Base-by-base conservation (phyloP, 1,140 invertebrate genomes). In the Diorhabda sublineata region DNA sequence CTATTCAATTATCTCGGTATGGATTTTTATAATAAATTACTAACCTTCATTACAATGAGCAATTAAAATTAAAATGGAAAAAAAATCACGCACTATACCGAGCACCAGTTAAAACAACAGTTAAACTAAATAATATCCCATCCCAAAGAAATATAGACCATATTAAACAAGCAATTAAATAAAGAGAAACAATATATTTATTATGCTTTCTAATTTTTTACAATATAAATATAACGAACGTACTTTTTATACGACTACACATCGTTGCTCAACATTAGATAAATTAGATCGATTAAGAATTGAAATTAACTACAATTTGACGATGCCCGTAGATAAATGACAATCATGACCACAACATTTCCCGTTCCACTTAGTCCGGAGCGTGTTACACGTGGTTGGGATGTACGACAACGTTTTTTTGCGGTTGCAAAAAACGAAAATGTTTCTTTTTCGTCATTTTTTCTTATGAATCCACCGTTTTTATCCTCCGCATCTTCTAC, bases 141-240 rank as follows among this genome's bases (percentile, higher is more conserved):
- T 47, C 44, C n/a, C 42, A 63, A 11, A 68, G 9, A 47, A 45
- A 69, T 47, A 59, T 62, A 11, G 11, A 62, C 45, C 42, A 62
- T 62, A 62, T 52, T 52, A 52, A 52, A 52, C 47, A 6, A n/a
- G 6, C 47, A 60, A 45, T 47, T 63, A 68, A 57, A 42, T 62
- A 11, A 45, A 26, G 59, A 66, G 45, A 64, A 72, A 71, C 43
- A 73, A 70, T 57, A 66, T 4, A 11, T 52, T 60, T 41, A 69
- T 68, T 68, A 75, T 79, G 75, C 74, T 78, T 78, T 79, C 75
- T 78, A 76, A 75, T 74, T 78, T 75, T 75, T 73, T 63, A 74
- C 69, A 77, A 76, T 76, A 63, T 57, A 56, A 8, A 52, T n/a
- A 4, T 26, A 66, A 60, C 61, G 66, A 45, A 69, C 41, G 45